phyloP scores from a whole-genome alignment of 2,888 invertebrate genomes.

The Eilema depressum region DNA sequence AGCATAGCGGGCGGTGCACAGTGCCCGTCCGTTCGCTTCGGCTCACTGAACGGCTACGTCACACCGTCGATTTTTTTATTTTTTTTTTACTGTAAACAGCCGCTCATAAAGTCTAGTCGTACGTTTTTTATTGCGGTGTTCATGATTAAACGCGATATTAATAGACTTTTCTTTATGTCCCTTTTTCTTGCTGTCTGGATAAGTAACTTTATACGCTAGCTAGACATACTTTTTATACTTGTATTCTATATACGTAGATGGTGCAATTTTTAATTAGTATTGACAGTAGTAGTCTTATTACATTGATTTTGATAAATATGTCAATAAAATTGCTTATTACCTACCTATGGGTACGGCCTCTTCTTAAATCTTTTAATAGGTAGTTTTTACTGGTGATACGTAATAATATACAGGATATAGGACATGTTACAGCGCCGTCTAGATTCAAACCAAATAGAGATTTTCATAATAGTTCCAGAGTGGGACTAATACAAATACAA shows the following conservation, averaged over 20 bases:
- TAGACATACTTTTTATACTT: constrained; percentile 33
- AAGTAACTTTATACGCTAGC: constrained; percentile 15
- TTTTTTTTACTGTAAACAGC: constrained; percentile 78
- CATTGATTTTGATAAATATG: not conserved
- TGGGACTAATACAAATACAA: too few species aligned
- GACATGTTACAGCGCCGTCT: too few species aligned
- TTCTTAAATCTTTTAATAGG: too few species aligned
- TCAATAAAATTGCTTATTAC: too few species aligned
- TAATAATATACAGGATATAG: too few species aligned
- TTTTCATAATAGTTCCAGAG: too few species aligned
- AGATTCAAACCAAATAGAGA: too few species aligned
- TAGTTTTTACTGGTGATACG: too few species aligned
- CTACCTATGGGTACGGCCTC: too few species aligned
- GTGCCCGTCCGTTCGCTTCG: constrained; percentile 63
- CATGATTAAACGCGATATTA: constrained; percentile 57
- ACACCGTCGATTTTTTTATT: constrained; percentile 76
- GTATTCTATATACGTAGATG: constrained; percentile 13
- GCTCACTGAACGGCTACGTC: constrained; percentile 84
- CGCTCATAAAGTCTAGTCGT: constrained; percentile 76
- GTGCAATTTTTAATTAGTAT: not conserved
- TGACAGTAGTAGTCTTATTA: not conserved
- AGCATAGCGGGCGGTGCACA: constrained; percentile 69
- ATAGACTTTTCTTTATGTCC: constrained; percentile 46
- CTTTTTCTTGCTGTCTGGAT: constrained; percentile 43
- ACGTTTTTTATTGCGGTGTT: constrained; percentile 63